Percentiles rank a stretch among this genome's conserved stretches.
These are phyloP conservation scores for Paragorgia papillata DNA, from an alignment of 92 coral and sea anemone genomes.

Conservation along the genomic window DNA sequence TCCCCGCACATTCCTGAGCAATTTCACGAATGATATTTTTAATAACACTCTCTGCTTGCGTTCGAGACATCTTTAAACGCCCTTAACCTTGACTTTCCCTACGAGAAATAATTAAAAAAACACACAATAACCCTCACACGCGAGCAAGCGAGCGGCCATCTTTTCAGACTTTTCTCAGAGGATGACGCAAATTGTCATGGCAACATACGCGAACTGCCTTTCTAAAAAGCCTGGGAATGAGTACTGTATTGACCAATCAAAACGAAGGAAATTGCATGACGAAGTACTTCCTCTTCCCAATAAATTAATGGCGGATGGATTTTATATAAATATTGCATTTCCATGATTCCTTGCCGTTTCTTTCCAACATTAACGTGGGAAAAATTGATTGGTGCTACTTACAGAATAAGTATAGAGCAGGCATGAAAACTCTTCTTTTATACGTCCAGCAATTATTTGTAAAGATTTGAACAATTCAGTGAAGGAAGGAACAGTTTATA, in stretches of 20 bases:
- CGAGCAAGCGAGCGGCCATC: constrained; percentile 25
- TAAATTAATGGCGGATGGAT: constrained; percentile 1
- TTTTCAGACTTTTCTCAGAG: no score
- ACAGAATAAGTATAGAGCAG: no score
- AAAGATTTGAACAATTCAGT: no score
- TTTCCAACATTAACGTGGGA: no score
- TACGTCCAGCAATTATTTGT: no score
- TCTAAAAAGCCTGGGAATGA: constrained; percentile 54
- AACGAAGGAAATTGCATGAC: constrained; percentile 3
- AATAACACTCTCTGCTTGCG: constrained; percentile 99
- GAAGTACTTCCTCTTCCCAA: no score
- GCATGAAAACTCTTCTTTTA: no score
- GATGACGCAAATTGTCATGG: constrained; percentile 71
- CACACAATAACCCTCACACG: neutral
- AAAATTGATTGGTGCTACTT: neutral
- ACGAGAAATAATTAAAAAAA: neutral
- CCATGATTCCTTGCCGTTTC: no score
- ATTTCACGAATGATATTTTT: constrained; percentile 97
- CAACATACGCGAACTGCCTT: constrained; percentile 46
- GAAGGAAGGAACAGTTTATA: no score
- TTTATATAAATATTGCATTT: no score
- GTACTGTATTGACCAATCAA: constrained; percentile 11
- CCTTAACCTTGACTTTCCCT: neutral
- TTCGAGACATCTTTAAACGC: constrained; percentile 74
- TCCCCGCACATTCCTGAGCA: constrained; percentile 97